phyloP scores from a whole-genome alignment of 2,113 vertebrate genomes.

The Varanus salvator region DNA sequence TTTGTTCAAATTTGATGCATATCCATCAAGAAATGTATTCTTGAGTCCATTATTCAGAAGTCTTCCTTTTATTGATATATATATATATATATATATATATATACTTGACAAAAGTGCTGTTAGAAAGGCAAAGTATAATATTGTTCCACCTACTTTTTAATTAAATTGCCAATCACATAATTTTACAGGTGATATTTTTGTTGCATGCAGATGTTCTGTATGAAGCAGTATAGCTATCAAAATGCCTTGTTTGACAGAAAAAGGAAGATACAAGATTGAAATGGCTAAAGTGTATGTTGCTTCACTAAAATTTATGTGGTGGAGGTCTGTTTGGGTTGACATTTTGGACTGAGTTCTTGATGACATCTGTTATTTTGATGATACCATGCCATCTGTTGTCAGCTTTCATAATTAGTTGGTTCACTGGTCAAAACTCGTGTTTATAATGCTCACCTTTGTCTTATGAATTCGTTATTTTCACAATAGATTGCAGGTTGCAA shows the following conservation, averaged over 20 bases:
- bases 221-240: constrained; percentile 1
- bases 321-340: not conserved
- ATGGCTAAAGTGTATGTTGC: not conserved
- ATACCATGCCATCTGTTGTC: no score
- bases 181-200: not conserved
- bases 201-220: not conserved
- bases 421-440: no score
- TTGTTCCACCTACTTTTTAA: no score
- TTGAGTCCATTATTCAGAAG: not conserved
- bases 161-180: not conserved
- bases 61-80: not conserved
- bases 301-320: not conserved
- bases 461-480: no score
- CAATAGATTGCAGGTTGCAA: no score
- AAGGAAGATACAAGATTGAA: not conserved
- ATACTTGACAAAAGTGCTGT: not conserved
- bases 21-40: not conserved
- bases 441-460: no score
- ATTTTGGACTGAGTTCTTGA: not conserved
- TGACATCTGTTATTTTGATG: not conserved
- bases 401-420: no score
- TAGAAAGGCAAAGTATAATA: not conserved
- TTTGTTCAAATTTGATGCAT: no score
- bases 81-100: no score
- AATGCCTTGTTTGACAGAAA: constrained; percentile 2